A percentile compares a stretch with the other conserved stretches of the same genome.
Evolutionary conservation across 2,113 vertebrate species (phyloP).

Genomic region (Limanda limanda): DNA sequence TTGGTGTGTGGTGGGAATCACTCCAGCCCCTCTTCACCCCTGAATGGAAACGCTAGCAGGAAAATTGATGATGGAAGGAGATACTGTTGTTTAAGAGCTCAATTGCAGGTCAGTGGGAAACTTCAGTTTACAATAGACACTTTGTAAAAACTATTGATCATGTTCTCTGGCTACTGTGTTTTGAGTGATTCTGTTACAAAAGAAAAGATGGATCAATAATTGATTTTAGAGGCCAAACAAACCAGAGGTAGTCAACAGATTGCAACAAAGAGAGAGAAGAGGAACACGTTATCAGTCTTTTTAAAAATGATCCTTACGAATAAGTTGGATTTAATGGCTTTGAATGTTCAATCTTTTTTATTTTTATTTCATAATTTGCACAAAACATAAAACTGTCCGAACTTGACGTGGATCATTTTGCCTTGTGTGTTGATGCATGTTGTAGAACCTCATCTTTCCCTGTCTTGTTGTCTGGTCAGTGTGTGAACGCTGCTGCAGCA

Average conservation of each 20-base stretch:
- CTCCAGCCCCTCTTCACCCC: neutral
- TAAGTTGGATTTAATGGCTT: neutral
- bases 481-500: conserved; percentile 26
- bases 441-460: conserved; percentile 1
- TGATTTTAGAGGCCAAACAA: conserved; percentile 25
- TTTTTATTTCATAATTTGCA: neutral
- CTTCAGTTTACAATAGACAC: conserved; percentile 28
- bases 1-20: neutral
- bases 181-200: conserved; percentile 55
- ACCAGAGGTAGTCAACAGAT: conserved; percentile 25
- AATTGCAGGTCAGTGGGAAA: conserved; percentile 41
- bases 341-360: neutral
- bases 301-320: neutral
- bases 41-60: neutral
- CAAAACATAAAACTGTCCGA: neutral
- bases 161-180: conserved; percentile 42
- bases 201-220: conserved; percentile 30
- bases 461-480: conserved; percentile 16
- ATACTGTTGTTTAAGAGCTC: conserved; percentile 26
- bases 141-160: conserved; percentile 51
- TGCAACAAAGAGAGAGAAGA: neutral
- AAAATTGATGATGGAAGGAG: conserved; percentile 6
- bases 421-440: no score
- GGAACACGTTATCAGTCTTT: neutral
- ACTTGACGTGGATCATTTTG: neutral